Conservation (phyloP, 2,888 invertebrate genomes). For the Drosophila dives region DNA sequence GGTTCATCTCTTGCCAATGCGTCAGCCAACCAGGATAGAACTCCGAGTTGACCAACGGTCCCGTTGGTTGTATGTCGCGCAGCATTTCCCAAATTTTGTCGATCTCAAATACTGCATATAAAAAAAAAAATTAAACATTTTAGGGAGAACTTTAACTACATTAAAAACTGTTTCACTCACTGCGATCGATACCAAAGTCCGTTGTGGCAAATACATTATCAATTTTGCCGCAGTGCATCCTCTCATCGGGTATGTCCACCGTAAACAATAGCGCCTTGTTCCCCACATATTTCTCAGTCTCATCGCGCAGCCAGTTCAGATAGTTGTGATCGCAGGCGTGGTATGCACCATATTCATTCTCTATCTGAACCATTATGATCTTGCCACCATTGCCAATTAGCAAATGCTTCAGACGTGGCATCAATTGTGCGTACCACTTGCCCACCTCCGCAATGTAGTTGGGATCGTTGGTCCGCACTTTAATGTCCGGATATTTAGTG, state of each 20-base stretch:
- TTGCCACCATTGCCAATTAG: slow-evolving; percentile 91
- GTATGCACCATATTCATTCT: slow-evolving; percentile 97
- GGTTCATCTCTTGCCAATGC: slow-evolving; percentile 91
- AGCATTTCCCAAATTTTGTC: slow-evolving; percentile 85
- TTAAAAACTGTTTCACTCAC: slow-evolving; percentile 53
- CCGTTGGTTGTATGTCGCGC: slow-evolving; percentile 87
- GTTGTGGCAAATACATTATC: slow-evolving; percentile 91
- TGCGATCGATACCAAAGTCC: slow-evolving; percentile 89
- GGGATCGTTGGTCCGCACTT: slow-evolving; percentile 88
- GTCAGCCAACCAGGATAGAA: slow-evolving; percentile 97
- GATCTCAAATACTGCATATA: slow-evolving; percentile 79
- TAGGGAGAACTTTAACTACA: no score
- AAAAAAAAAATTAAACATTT: neutral
- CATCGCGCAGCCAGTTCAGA: slow-evolving; percentile 88
- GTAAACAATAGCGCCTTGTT: slow-evolving; percentile 89
- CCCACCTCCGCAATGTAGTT: slow-evolving; percentile 86
- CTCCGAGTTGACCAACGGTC: slow-evolving; percentile 95
- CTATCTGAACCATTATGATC: slow-evolving; percentile 92
- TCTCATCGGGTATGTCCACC: slow-evolving; percentile 89
- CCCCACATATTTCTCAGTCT: slow-evolving; percentile 85
- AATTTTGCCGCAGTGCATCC: slow-evolving; percentile 88
- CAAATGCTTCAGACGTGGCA: slow-evolving; percentile 85
- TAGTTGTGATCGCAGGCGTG: slow-evolving; percentile 89
- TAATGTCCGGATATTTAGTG: slow-evolving; percentile 86
- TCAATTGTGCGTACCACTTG: slow-evolving; percentile 86